Conservation (phyloP, 1,140 invertebrate species). For the Drosophila parabipectinata region DNA sequence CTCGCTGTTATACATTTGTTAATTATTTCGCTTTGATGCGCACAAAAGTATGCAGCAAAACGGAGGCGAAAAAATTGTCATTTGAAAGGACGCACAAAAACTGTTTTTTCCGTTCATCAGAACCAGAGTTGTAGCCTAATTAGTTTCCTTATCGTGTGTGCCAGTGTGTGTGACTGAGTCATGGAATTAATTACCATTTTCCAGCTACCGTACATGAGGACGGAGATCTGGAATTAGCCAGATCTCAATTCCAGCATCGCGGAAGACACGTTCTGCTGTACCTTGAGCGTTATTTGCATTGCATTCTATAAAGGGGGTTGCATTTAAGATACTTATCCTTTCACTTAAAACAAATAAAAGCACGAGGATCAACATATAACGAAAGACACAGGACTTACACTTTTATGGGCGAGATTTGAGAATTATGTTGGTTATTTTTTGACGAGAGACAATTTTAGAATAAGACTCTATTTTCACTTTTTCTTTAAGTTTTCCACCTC, state of each 20-base stretch:
- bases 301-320: no score
- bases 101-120: conserved; percentile 70
- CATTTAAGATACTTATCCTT: no score
- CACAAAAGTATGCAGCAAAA: conserved; percentile 68
- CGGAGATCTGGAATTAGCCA: not conserved
- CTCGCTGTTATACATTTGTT: conserved; percentile 70
- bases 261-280: not conserved
- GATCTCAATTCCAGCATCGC: not conserved
- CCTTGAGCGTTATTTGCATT: not conserved
- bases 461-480: no score
- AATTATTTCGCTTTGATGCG: conserved; percentile 81
- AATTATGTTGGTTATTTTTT: no score
- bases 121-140: conserved; percentile 74
- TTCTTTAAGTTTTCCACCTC: no score
- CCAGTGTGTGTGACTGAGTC: conserved; percentile 20
- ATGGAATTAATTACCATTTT: conserved; percentile 74
- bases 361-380: no score
- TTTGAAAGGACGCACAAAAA: conserved; percentile 65
- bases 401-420: no score
- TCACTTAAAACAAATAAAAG: no score
- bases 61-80: conserved; percentile 61
- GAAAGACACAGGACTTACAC: no score
- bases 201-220: not conserved
- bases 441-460: no score
- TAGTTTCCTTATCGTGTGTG: conserved; percentile 65